Evolutionary conservation across 2,797 vertebrate genomes (phyloP), one percentile per base, ranked within the genome.

Genomic region (Chaunax sp.): DNA sequence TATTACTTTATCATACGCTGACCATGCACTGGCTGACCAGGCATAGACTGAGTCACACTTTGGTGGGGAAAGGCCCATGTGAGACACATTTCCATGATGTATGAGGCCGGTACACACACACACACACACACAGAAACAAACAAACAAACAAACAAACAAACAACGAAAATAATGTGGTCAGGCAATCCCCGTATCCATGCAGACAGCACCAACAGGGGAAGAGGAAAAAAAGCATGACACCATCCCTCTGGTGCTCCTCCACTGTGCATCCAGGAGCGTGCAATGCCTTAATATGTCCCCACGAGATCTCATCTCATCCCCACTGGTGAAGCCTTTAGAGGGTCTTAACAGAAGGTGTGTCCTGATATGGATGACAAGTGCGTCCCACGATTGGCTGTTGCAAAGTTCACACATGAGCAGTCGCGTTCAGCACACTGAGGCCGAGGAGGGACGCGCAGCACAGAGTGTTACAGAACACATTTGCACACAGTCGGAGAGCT

Each of bases 311-410:
- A 75, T 61, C 73, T 77, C 71, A 25, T 77, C 74, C 72, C 75
- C 61, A 75, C 73, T 35, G 64, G 75, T 78, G 75, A 69, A 79
- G 81, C 79, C 86, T 87, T 84, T 64, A 80, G 73, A 86, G 85
- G 78, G 75, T 85, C 82, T 81, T 65, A 75, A 72, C 78, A 83
- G 82, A 87, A 90, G 87, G 84, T 86, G 87, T 41, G 30, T 78
- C 73, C 75, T 85, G 83, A 88, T 85, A 83, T 43, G 66, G 82
- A 71, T 85, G 87, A 90, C 86, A 86, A 88, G 84, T 38, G 50
- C 28, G 51, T 35, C 59, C 65, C 62, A 47, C 44, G 47, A 78
- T 77, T 72, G 82, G 71, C 72, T 75, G 28, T 43, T 0, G 72
- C 35, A 1, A 70, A 81, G 73, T 23, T 68, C 73, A 82, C 75